A percentile compares a stretch with the other conserved stretches of the same genome.
phyloP scores from a whole-genome alignment of 2,113 vertebrate genomes.

The Maccullochella peelii region DNA sequence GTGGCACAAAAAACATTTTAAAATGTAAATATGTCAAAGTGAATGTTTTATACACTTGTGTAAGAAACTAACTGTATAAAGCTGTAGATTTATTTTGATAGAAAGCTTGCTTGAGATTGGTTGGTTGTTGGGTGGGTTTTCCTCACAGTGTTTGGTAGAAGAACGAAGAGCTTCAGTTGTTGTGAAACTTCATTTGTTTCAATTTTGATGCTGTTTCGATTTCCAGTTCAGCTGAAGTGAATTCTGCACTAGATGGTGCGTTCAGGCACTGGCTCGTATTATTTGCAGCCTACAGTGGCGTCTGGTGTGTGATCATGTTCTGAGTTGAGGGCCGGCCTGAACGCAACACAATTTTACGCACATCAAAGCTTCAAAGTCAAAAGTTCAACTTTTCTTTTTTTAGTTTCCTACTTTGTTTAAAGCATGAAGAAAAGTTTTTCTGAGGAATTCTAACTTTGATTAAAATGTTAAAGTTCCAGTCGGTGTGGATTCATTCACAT shows the following conservation, averaged over 20 bases:
- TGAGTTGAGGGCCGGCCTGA: not conserved
- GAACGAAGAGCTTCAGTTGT: not conserved
- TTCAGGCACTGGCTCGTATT: not conserved
- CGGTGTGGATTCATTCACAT: not conserved
- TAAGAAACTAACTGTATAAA: slow-evolving; percentile 49
- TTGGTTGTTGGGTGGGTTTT: not conserved
- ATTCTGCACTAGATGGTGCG: not conserved
- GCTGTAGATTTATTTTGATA: slow-evolving; percentile 68
- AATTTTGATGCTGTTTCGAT: not conserved
- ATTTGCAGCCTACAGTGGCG: not conserved
- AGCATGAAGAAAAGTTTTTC: slow-evolving; percentile 5
- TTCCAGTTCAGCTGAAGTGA: not conserved
- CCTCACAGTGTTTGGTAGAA: not conserved
- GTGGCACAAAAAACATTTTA: not conserved
- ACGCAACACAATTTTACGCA: not conserved
- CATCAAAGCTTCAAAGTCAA: not conserved
- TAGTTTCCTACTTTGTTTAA: slow-evolving; percentile 20
- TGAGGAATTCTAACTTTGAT: slow-evolving; percentile 36
- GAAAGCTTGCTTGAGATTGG: not conserved
- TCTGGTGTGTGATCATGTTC: not conserved
- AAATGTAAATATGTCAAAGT: slow-evolving; percentile 51
- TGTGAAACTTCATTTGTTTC: not conserved
- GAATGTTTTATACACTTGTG: slow-evolving; percentile 55
- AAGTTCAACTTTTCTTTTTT: not conserved
- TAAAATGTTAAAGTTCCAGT: slow-evolving; percentile 19